Evolutionary conservation across 1,140 invertebrate genomes (phyloP).

Genomic region (Papilio machaon): DNA sequence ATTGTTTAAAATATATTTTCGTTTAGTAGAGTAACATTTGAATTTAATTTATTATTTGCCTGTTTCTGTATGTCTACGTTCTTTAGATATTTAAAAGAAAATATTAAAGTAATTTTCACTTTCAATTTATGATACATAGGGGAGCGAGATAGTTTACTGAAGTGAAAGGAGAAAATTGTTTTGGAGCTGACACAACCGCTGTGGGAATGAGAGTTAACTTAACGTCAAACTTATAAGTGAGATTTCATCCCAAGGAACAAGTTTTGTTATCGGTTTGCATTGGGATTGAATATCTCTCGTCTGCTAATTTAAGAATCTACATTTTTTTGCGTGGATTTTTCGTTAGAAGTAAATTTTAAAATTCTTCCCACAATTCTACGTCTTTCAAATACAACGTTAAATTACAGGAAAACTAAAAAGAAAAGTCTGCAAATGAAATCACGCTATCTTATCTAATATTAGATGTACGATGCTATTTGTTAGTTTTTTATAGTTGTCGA

Average conservation of each 20-base stretch:
- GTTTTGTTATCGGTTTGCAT: constrained; percentile 1
- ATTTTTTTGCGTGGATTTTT: not conserved
- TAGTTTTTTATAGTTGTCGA: not conserved
- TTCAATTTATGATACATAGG: constrained; percentile 26
- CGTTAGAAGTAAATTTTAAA: too few relatives aligned
- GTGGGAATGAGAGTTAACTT: constrained; percentile 20
- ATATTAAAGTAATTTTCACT: constrained; percentile 16
- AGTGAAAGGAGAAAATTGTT: constrained; percentile 39
- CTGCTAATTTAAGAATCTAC: too few relatives aligned
- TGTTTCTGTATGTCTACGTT: not conserved
- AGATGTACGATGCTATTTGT: too few relatives aligned
- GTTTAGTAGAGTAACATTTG: not conserved
- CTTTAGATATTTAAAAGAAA: not conserved
- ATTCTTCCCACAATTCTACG: too few relatives aligned
- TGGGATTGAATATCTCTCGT: not conserved
- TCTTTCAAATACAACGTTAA: too few relatives aligned
- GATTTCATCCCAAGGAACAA: constrained; percentile 3
- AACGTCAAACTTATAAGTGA: constrained; percentile 7
- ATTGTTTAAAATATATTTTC: too few relatives aligned
- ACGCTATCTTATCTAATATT: too few relatives aligned
- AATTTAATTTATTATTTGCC: not conserved
- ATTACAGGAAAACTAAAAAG: not conserved
- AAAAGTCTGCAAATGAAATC: not conserved
- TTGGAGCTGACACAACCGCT: constrained; percentile 33
- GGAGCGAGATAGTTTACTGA: constrained; percentile 23